These are phyloP conservation scores for Prosopocoilus inquinatus DNA, from an alignment of 2,888 invertebrate genomes.

Conservation along the genomic window DNA sequence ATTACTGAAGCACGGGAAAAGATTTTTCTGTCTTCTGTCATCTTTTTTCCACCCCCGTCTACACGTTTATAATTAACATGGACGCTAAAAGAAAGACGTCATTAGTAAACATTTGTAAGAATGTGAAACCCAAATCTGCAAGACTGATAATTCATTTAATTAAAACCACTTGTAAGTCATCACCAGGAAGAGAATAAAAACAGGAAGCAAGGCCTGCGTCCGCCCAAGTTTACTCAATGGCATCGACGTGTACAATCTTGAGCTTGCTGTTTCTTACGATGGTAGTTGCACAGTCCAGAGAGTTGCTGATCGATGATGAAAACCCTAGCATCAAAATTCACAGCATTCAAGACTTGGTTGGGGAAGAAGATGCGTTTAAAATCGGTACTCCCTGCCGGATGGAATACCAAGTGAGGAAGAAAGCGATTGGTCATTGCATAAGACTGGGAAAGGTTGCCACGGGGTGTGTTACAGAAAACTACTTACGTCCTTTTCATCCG, in stretches of 20 bases:
- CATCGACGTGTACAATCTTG: conserved; percentile 5
- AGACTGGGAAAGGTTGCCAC: conserved; percentile 44
- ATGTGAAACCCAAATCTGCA: no score
- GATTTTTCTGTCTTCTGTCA: no score
- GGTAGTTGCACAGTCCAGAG: conserved; percentile 27
- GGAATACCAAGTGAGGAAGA: conserved; percentile 44
- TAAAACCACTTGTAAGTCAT: no score
- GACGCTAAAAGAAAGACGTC: no score
- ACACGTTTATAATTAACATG: no score
- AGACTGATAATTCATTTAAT: no score
- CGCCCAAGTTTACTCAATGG: conserved; percentile 8
- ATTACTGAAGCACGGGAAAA: no score
- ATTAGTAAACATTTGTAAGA: no score
- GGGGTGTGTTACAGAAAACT: conserved; percentile 50
- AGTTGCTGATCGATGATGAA: conserved; percentile 38
- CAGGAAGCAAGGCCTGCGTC: no score
- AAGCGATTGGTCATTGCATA: conserved; percentile 47
- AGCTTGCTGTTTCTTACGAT: conserved; percentile 14
- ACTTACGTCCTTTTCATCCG: conserved; percentile 49
- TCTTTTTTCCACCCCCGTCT: no score
- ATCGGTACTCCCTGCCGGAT: conserved; percentile 28
- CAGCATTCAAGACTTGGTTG: conserved; percentile 29
- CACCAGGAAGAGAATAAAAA: no score
- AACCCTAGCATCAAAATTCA: conserved; percentile 30
- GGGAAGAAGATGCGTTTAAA: conserved; percentile 18